phyloP scores from a whole-genome alignment of 2,888 invertebrate genomes.

The Diabrotica balteata region DNA sequence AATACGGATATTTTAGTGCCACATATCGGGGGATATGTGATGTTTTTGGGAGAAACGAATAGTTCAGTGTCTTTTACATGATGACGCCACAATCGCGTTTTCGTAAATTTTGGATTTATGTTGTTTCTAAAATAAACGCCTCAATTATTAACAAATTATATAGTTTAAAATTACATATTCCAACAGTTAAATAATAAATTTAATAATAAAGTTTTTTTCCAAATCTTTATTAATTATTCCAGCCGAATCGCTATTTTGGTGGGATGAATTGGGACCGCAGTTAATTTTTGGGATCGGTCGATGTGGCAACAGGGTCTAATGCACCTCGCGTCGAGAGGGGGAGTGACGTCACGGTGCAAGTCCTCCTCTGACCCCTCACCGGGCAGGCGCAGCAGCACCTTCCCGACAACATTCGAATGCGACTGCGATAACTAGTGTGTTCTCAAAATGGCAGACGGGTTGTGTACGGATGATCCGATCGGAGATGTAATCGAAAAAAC shows the following conservation, averaged over 20 bases:
- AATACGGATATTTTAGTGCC: too few species aligned
- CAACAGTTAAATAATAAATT: too few species aligned
- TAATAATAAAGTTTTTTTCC: too few species aligned
- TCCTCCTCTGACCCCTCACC: constrained; percentile 31
- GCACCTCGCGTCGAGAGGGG: constrained; percentile 38
- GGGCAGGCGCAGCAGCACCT: constrained; percentile 25
- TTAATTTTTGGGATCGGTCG: constrained; percentile 9
- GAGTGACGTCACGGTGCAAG: constrained; percentile 54
- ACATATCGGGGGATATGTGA: too few species aligned
- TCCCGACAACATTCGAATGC: constrained; percentile 20
- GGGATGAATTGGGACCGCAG: not conserved
- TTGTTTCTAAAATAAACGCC: too few species aligned
- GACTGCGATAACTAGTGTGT: constrained; percentile 50
- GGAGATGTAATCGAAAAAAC: constrained; percentile 66
- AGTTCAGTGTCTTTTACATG: too few species aligned
- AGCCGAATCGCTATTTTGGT: not conserved
- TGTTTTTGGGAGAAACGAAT: too few species aligned
- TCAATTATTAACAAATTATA: too few species aligned
- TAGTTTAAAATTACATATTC: too few species aligned
- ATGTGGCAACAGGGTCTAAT: constrained; percentile 25
- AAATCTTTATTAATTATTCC: too few species aligned
- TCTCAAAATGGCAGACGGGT: constrained; percentile 84
- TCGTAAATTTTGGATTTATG: too few species aligned
- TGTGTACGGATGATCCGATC: constrained; percentile 70
- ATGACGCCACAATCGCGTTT: too few species aligned